Evolutionary conservation across 2,888 invertebrate genomes (phyloP).

Genomic region (Timema podura): DNA sequence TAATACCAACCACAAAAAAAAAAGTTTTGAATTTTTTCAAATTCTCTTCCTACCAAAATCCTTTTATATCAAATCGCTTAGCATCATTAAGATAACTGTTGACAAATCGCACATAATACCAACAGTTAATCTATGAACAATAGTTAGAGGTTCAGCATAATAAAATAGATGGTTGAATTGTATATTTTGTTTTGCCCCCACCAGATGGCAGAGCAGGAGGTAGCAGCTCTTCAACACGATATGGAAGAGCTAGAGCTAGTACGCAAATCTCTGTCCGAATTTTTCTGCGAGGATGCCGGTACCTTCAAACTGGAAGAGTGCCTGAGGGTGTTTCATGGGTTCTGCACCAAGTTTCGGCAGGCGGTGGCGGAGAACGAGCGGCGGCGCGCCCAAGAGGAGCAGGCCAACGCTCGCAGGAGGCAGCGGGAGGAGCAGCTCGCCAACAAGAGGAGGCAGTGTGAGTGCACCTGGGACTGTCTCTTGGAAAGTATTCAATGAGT

Average conservation of each 20-base stretch:
- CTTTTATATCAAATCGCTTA: too few species aligned
- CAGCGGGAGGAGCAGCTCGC: constrained; percentile 70
- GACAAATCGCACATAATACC: background rate
- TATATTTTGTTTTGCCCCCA: constrained; percentile 17
- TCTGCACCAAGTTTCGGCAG: constrained; percentile 81
- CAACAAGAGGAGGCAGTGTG: constrained; percentile 46
- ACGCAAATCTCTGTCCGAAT: constrained; percentile 76
- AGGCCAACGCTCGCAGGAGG: constrained; percentile 71
- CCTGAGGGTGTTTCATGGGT: constrained; percentile 81
- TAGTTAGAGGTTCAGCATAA: background rate
- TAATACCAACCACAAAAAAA: too few species aligned
- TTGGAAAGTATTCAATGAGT: too few species aligned
- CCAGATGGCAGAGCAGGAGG: constrained; percentile 74
- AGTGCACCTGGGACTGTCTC: background rate
- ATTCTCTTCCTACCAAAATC: too few species aligned
- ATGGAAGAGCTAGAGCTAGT: constrained; percentile 79
- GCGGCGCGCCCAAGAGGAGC: constrained; percentile 77
- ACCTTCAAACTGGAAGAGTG: constrained; percentile 93
- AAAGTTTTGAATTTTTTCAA: too few species aligned
- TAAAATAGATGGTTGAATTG: background rate
- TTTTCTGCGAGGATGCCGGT: constrained; percentile 90
- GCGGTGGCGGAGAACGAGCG: constrained; percentile 82
- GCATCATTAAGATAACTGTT: background rate
- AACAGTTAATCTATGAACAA: background rate
- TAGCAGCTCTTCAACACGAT: constrained; percentile 69